Evolutionary conservation across 1,140 invertebrate species (phyloP), one percentile per base, ranked within the genome.

Genomic region (Drosophila asahinai): DNA sequence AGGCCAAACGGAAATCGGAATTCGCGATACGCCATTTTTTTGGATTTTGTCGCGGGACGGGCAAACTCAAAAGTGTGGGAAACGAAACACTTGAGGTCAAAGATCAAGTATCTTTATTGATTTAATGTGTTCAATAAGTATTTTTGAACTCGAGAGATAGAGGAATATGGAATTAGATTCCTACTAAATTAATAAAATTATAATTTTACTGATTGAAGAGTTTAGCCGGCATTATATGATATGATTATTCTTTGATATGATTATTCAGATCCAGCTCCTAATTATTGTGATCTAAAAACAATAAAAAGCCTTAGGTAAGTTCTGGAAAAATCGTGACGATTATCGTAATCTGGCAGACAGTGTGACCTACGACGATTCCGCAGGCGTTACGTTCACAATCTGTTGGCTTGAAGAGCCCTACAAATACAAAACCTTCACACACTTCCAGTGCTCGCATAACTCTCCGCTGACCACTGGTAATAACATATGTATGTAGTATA

Each of bases 381-480:
- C 33, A 40, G 61, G 17, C 67, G 11, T 30, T 54, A 25, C 65
- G 22, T 47, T 47, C 11, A 17, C 49, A 45, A 55, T 68, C 67
- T 27, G 22, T 36, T 55, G 67, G 33, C 33, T 47, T 71, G 63
- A 30, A 54, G 12, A 68, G 63, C 67, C 67, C 67, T 71, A 72
- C 43, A 71, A 72, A 72, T 57, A 71, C 33, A 71, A 68, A 71
- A 72, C 68, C 68, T 70, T 70, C 65, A 73, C 71, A 72, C 25
- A 73, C 67, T 68, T 73, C 55, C 38, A 73, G 43, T 33, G 45
- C 6, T 42, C 52, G 70, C 49, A 49, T 59, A 52, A 66, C 66
- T 65, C 48, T 15, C 45, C n/a, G 61, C 68, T 36, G 30, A 45
- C 51, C 19, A 58, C 27, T 17, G 17, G 30, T 38, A 54, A 27